Evolutionary conservation across 2,888 invertebrate genomes (phyloP).

Genomic region (Drosophila histrio): DNA sequence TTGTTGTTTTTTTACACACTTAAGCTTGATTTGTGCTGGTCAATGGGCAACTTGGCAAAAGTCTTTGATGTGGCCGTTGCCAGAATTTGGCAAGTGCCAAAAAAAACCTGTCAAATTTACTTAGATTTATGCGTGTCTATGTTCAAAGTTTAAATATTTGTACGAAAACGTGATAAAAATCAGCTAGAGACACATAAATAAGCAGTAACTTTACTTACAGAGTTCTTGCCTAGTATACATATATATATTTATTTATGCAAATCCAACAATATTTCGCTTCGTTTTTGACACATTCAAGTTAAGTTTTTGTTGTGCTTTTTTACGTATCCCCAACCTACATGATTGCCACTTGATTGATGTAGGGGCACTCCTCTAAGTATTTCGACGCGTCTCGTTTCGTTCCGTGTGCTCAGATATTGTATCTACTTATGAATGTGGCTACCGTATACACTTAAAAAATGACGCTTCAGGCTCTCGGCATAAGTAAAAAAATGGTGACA

Average conservation of each 20-base stretch:
- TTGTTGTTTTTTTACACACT: conserved; percentile 15
- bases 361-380: conserved; percentile 59
- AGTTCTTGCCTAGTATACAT: no score
- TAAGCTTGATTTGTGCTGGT: conserved; percentile 58
- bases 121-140: conserved; percentile 28
- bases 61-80: conserved; percentile 54
- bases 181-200: background rate
- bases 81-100: conserved; percentile 39
- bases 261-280: conserved; percentile 3
- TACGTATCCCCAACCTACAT: conserved; percentile 54
- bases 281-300: conserved; percentile 5
- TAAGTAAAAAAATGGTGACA: conserved; percentile 16
- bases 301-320: conserved; percentile 13
- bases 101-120: conserved; percentile 47
- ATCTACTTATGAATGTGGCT: conserved; percentile 36
- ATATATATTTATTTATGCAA: conserved; percentile 13
- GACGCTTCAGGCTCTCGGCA: conserved; percentile 23
- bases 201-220: background rate
- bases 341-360: conserved; percentile 74
- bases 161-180: background rate
- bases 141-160: conserved; percentile 12
- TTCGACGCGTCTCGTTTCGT: conserved; percentile 26
- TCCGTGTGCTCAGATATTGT: conserved; percentile 11
- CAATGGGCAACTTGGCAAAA: conserved; percentile 45
- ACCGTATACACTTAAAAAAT: conserved; percentile 44